Evolutionary conservation across 23 tunicate species (phyloP).

Genomic region (Phallusia fumigata): DNA sequence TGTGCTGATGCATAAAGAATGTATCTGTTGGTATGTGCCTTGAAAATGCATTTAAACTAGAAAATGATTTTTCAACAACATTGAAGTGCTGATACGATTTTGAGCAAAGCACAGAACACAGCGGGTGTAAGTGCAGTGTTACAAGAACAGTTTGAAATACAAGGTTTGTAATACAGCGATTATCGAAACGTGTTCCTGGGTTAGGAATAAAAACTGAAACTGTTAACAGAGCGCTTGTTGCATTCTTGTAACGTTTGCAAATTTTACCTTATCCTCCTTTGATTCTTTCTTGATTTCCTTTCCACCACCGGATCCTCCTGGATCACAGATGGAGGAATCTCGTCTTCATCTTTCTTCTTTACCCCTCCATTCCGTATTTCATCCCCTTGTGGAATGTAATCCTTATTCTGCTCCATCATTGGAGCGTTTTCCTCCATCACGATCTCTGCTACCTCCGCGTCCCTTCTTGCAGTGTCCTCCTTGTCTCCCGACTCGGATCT

Average conservation of each 20-base stretch:
- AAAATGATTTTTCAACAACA: no score
- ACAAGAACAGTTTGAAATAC: no score
- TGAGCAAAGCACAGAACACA: no score
- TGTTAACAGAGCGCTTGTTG: no score
- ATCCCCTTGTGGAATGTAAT: not conserved
- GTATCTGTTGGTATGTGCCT: no score
- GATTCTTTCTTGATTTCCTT: not conserved
- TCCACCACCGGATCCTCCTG: not conserved
- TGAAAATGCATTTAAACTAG: no score
- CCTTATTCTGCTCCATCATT: not conserved
- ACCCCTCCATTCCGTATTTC: not conserved
- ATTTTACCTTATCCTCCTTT: not conserved
- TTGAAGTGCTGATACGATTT: no score
- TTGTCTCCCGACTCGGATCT: slow-evolving; percentile 15
- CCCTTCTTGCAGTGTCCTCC: not conserved
- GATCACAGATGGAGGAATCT: slow-evolving; percentile 1
- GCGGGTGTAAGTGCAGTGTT: no score
- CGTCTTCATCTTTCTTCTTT: not conserved
- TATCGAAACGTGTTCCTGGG: no score
- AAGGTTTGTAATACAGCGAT: no score
- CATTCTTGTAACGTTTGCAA: not conserved
- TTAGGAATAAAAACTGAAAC: no score
- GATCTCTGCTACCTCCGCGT: not conserved
- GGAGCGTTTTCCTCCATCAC: not conserved
- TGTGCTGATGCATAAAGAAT: no score